These are phyloP conservation scores for Diplogasteroides magnus DNA, from an alignment of 1,140 invertebrate genomes.

Conservation along the genomic window DNA sequence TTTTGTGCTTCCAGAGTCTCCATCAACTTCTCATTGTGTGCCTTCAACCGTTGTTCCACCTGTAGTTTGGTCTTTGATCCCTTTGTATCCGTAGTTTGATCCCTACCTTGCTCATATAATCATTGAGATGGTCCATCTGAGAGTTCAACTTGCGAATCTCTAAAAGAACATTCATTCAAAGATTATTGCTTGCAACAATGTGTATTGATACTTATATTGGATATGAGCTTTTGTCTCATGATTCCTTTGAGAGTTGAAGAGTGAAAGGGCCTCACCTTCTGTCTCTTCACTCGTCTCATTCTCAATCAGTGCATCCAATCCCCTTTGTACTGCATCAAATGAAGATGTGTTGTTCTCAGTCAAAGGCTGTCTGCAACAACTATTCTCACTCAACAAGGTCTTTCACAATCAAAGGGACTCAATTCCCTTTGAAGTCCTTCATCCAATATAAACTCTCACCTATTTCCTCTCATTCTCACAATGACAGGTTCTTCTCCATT, in stretches of 20 bases:
- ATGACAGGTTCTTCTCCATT: too few species aligned
- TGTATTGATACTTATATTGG: background rate
- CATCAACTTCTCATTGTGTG: constrained; percentile 33
- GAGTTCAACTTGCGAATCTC: constrained; percentile 34
- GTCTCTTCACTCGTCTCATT: constrained; percentile 22
- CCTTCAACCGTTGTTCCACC: constrained; percentile 33
- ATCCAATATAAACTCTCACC: too few species aligned
- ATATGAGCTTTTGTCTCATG: background rate
- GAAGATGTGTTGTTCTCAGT: constrained; percentile 8
- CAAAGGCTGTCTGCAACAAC: too few species aligned
- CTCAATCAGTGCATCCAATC: constrained; percentile 23
- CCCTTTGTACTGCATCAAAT: constrained; percentile 16
- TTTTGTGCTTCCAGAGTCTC: constrained; percentile 34
- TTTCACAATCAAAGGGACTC: too few species aligned
- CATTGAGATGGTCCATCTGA: constrained; percentile 36
- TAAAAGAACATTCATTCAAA: constrained; percentile 14
- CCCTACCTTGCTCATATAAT: constrained; percentile 29
- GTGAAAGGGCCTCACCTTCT: constrained; percentile 10
- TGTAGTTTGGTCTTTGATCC: background rate
- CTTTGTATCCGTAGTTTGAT: background rate
- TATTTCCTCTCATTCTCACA: too few species aligned
- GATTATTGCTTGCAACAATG: too few species aligned
- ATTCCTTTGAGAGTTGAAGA: background rate
- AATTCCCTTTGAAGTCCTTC: too few species aligned
- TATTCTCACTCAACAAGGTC: too few species aligned